Evolutionary conservation across 2,797 vertebrate species (phyloP), one percentile per base, ranked within the genome.

Genomic region (Notoglanidium macrostoma): DNA sequence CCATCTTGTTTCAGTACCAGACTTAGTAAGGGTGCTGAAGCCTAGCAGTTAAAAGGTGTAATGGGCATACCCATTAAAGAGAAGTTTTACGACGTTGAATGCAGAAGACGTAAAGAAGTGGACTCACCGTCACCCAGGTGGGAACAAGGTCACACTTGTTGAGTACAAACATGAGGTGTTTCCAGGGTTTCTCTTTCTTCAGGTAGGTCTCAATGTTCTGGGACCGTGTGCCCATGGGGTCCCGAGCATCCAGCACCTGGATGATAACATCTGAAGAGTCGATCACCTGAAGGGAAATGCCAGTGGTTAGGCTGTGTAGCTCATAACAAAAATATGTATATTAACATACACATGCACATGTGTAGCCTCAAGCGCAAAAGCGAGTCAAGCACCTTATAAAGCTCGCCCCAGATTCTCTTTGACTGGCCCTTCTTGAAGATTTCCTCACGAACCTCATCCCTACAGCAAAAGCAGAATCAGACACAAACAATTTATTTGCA

Each of bases 71-170:
- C 7, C 1, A 9, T 32, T 15, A 77, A 32, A 77, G n/a, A 32
- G 51, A 78, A 23, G 46, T 29, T 57, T 35, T 14, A 57, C 23
- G 9, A 35, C 32, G 0, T 29, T 8, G 3, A 51, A 76, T 3
- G 23, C 3, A 12, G 49, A 35, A 65, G 14, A 46, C 12, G 2
- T 29, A 49, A 15, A 12, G 29, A 81, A 29, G 29, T 85, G 19
- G 21, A 55, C 84, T 88, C 40, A 99, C 98, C 23, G 98, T 99
- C 88, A 97, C 98, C 98, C 98, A 99, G 79, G 98, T 95, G 76
- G 98, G 98, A 93, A 99, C 94, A 70, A 99, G 97, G 90, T 99
- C 98, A 94, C 98, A 99, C 89, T 99, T 99, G 93, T 99, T 99
- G 11, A 99, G 95, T 86, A 99, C 97, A 91, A 99, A 99, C 92